phyloP scores from a whole-genome alignment of 2,888 invertebrate genomes.

The Melolontha melolontha region DNA sequence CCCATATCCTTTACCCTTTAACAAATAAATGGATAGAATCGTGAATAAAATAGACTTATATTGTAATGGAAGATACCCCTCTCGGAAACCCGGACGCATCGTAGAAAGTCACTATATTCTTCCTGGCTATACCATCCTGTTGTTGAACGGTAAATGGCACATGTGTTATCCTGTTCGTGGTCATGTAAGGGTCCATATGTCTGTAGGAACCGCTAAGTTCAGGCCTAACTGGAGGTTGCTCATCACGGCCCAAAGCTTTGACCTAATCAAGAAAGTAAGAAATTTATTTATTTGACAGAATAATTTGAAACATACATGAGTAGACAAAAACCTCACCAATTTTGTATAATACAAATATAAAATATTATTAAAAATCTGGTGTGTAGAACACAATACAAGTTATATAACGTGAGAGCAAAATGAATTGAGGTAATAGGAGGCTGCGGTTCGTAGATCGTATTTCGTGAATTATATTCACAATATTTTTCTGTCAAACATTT shows the following conservation, averaged over 20 bases:
- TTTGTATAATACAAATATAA: too few species aligned
- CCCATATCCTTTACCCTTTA: conserved; percentile 54
- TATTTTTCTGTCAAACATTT: too few species aligned
- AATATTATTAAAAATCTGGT: too few species aligned
- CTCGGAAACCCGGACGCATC: conserved; percentile 58
- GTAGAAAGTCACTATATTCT: conserved; percentile 63
- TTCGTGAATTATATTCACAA: too few species aligned
- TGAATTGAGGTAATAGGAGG: too few species aligned
- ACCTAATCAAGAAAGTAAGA: conserved; percentile 52
- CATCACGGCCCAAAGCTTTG: conserved; percentile 58
- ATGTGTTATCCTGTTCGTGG: conserved; percentile 59
- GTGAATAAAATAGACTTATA: neutral
- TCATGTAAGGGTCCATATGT: conserved; percentile 63
- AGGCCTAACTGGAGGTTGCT: conserved; percentile 61
- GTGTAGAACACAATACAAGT: too few species aligned
- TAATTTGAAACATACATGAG: too few species aligned
- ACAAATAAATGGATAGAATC: conserved; percentile 6
- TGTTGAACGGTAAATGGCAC: conserved; percentile 57
- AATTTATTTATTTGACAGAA: neutral
- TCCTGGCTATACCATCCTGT: conserved; percentile 57
- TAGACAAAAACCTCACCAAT: neutral
- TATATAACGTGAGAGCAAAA: too few species aligned
- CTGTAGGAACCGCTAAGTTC: conserved; percentile 61
- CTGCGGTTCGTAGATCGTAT: too few species aligned
- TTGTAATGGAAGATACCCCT: conserved; percentile 41